Conservation (phyloP, 2,888 invertebrate species). For the Ephialtes manifestator region DNA sequence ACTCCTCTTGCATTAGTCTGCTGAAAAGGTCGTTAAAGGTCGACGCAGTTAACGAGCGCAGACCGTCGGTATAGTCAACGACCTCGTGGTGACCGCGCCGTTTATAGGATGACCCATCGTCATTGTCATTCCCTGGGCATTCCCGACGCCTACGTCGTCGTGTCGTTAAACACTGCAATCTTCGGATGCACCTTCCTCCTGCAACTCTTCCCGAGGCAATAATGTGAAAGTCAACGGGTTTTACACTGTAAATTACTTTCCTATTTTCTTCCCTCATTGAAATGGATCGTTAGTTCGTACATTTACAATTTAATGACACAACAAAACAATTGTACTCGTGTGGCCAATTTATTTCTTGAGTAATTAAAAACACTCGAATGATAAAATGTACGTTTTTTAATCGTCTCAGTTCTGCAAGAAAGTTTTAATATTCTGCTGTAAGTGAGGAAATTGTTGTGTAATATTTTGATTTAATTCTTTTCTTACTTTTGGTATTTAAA, state of each 20-base stretch:
- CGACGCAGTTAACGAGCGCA: background rate
- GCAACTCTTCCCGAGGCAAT: background rate
- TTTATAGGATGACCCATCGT: background rate
- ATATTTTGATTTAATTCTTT: too few relatives aligned
- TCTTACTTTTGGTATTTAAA: too few relatives aligned
- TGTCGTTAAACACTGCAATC: conserved; percentile 13
- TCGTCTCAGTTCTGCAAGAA: too few relatives aligned
- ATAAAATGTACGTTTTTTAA: too few relatives aligned
- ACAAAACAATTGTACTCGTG: too few relatives aligned
- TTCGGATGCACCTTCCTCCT: background rate
- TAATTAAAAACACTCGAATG: too few relatives aligned
- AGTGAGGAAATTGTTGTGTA: too few relatives aligned
- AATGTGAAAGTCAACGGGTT: background rate
- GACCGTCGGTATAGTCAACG: background rate
- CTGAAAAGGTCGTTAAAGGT: conserved; percentile 7
- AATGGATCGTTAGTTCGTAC: background rate
- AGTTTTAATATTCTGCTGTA: too few relatives aligned
- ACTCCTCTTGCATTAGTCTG: conserved; percentile 4
- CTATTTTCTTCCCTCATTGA: background rate
- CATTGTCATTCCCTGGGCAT: conserved; percentile 1
- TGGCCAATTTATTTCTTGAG: too few relatives aligned
- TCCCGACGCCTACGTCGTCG: background rate
- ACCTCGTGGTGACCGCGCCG: conserved; percentile 2
- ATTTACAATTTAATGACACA: background rate
- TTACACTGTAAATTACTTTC: background rate